Base-by-base conservation (phyloP, 2,888 invertebrate species). In the Eupithecia tripunctaria region DNA sequence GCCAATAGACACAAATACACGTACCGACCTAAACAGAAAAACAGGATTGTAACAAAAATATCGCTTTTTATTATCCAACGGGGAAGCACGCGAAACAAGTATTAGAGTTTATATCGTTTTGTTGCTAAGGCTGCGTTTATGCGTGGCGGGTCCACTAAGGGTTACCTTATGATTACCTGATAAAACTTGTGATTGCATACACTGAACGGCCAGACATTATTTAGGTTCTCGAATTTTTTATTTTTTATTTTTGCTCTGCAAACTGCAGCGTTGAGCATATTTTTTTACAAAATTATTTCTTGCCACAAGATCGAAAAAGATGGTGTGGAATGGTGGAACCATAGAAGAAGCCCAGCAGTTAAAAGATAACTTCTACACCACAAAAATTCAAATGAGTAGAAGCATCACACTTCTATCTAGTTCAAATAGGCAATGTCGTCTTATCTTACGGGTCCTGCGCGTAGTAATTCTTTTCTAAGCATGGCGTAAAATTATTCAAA, bases 401-500 rank as follows among this genome's bases (percentile, higher is more conserved):
- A 56, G n/a, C 25, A 25, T 25, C 25, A 2, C 25, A 21, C 2
- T 21, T 25, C 56, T 56, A 56, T 56, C 12, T 56, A 25, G 12
- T 25, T 56, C 25, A 56, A 56, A 56, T 56, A 56, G 21, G 56
- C 56, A 10, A 38, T 65, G 70, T 68, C 82, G 85, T 84, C 83
- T 85, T 90, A 91, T 91, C 88, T 88, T 78, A 73, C 76, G 79
- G 79, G 80, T 83, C 80, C 85, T 84, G 86, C 84, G 80, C 78
- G 84, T 82, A 88, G 88, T 89, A 89, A 89, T 89, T 90, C 86
- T 90, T 91, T 89, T 88, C 86, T 86, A 89, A 91, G 89, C 84
- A 88, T 86, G 83, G 82, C 88, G 87, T 89, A 91, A 92, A 91
- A 88, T 91, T 92, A 92, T 92, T 91, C 90, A 91, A 92, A 92